A percentile compares a stretch with the other conserved stretches of the same genome.
Evolutionary conservation across 2,113 vertebrate genomes (phyloP).

Genomic region (Thinocorus orbignyianus): DNA sequence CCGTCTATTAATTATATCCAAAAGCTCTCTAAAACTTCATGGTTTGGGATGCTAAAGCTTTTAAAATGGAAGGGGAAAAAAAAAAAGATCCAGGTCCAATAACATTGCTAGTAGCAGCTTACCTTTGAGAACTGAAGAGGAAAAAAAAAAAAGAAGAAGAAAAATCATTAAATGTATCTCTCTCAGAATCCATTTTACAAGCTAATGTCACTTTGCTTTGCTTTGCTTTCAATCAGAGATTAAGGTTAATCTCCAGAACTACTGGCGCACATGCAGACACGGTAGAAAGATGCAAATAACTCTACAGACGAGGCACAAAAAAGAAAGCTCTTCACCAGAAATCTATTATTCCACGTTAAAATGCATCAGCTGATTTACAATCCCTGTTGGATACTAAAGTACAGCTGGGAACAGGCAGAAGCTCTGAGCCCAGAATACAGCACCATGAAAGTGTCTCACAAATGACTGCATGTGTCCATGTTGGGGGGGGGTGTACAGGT

Average conservation of each 20-base stretch:
- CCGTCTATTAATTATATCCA: not conserved
- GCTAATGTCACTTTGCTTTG: slow-evolving; percentile 20
- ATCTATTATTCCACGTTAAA: slow-evolving; percentile 40
- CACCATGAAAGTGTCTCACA: not conserved
- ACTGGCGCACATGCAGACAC: not conserved
- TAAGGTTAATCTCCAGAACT: slow-evolving; percentile 41
- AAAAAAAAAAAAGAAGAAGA: not conserved
- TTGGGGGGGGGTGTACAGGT: fast-evolving
- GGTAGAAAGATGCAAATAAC: slow-evolving; percentile 3
- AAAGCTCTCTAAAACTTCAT: not conserved
- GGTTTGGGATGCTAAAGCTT: not conserved
- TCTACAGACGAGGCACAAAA: not conserved
- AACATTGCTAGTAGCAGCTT: not conserved
- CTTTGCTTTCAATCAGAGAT: slow-evolving; percentile 36
- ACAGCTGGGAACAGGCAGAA: not conserved
- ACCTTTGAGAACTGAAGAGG: not conserved
- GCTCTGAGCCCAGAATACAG: not conserved
- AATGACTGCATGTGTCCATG: not conserved
- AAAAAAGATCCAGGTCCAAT: not conserved
- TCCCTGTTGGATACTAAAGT: not conserved
- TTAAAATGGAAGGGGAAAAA: not conserved
- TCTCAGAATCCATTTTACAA: slow-evolving; percentile 40
- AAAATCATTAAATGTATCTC: not conserved
- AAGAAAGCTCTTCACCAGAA: slow-evolving; percentile 22
- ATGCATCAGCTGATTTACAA: slow-evolving; percentile 3